These are phyloP conservation scores for Pachydiplax longipennis DNA, from an alignment of 2,888 invertebrate species.

Conservation along the genomic window DNA sequence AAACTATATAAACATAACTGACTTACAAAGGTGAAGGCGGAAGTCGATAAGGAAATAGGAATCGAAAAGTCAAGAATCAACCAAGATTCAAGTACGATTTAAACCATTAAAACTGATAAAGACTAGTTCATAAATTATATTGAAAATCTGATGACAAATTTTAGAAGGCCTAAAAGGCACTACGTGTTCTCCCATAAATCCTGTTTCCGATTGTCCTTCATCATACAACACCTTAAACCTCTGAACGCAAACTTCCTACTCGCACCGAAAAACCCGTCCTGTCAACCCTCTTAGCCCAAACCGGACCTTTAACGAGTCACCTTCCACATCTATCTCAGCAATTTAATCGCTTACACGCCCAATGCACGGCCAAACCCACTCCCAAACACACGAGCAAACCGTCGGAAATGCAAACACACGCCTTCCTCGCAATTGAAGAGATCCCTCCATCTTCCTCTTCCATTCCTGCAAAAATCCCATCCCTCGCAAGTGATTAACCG, in stretches of 20 bases:
- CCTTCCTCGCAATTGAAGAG: not conserved
- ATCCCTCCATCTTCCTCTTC: not conserved
- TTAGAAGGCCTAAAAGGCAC: no score
- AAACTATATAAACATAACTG: no score
- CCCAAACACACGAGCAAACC: not conserved
- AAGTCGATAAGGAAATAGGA: no score
- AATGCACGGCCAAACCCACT: not conserved
- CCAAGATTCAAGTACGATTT: no score
- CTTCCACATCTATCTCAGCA: not conserved
- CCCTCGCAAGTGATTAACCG: constrained; percentile 45
- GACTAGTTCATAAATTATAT: no score
- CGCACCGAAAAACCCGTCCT: not conserved
- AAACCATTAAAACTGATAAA: no score
- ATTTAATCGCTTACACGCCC: not conserved
- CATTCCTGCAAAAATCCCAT: constrained; percentile 14
- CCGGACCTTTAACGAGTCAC: not conserved
- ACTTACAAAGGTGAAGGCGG: no score
- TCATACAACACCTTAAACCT: no score
- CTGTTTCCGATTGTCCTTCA: no score
- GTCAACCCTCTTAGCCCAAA: not conserved
- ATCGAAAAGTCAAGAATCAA: no score
- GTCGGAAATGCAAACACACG: not conserved
- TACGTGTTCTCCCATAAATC: no score
- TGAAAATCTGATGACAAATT: no score
- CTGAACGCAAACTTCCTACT: not conserved